Percentiles rank a stretch among this genome's conserved stretches.
Conservation (phyloP, 2,888 invertebrate species). For the Microchrysa polita region DNA sequence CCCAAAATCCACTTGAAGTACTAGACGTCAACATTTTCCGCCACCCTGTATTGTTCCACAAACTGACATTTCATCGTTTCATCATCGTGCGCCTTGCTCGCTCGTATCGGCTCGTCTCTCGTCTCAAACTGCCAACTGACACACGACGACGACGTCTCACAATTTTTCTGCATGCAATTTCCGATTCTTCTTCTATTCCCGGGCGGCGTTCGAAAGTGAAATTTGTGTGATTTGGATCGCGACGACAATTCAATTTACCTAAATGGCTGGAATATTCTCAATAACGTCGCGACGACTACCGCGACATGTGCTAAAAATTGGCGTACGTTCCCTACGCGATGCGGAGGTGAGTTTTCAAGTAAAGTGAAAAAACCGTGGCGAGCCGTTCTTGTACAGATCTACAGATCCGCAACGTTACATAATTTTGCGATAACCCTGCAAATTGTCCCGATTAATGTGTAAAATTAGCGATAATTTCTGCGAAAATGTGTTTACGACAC, state of each 20-base stretch:
- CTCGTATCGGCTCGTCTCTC: too few species aligned
- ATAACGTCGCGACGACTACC: conserved; percentile 65
- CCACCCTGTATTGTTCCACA: conserved; percentile 14
- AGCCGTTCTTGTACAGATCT: conserved; percentile 17
- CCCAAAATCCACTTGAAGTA: background rate
- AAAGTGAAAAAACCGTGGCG: conserved; percentile 1
- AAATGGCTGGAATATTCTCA: conserved; percentile 66
- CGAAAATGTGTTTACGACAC: background rate
- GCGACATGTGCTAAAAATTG: conserved; percentile 60
- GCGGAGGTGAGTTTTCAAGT: conserved; percentile 56
- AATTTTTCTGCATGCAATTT: conserved; percentile 38
- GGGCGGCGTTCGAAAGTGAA: conserved; percentile 36
- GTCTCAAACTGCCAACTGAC: conserved; percentile 29
- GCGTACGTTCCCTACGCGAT: conserved; percentile 56
- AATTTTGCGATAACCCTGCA: conserved; percentile 33
- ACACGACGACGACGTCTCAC: conserved; percentile 38
- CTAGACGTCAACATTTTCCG: background rate
- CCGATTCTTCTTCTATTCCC: conserved; percentile 28
- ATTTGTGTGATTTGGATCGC: conserved; percentile 13
- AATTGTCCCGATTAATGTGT: conserved; percentile 18
- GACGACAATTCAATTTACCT: conserved; percentile 13
- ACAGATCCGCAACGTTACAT: conserved; percentile 27
- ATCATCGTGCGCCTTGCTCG: conserved; percentile 23
- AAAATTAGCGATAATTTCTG: background rate
- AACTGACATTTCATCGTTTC: conserved; percentile 18